Base-by-base conservation (phyloP, 2,888 invertebrate species). In the Napeogenes inachia region DNA sequence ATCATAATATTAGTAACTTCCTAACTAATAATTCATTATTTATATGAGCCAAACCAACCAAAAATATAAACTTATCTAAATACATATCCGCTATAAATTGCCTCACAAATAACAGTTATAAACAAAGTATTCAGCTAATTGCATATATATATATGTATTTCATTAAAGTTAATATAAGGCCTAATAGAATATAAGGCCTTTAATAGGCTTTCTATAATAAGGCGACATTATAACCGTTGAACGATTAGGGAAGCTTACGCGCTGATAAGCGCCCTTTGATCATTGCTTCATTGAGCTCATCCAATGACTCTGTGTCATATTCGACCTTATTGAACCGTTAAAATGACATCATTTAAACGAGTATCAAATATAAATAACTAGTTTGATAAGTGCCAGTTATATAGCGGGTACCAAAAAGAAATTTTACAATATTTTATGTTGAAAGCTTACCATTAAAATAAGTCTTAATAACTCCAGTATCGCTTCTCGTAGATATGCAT, bases 211-310 rank as follows among this genome's bases (percentile, higher is more conserved):
- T 50, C 21, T 50, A 50, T 50, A 50, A 50, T 50, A 50, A 50
- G 50, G 50, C 30, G 73, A 72, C 73, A 70, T 61, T 64, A 68
- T 71, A 70, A 59, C 68, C 60, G 63, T 56, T 32, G 62, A 66
- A 65, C 69, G 71, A 75, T 76, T 75, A 77, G 67, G 13, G 70
- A 68, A 71, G 74, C 74, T 73, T 73, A 71, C 68, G 70, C 68
- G 66, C 67, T 73, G 67, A 71, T 71, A 70, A 71, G 68, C 70
- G 64, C 67, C 73, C 75, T 78, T 78, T 75, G 79, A 77, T 78
- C 75, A 73, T 63, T 70, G 74, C 70, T 75, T 72, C 75, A 75
- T 74, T 73, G 71, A 70, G 73, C 72, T 71, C 68, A 71, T 69
- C 66, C 59, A 54, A 63, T 61, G 57, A 70, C 68, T 64, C 68